Percentiles rank a stretch among this genome's conserved stretches.
Evolutionary conservation across 2,888 invertebrate genomes (phyloP).

Genomic region (Thecophora atra): DNA sequence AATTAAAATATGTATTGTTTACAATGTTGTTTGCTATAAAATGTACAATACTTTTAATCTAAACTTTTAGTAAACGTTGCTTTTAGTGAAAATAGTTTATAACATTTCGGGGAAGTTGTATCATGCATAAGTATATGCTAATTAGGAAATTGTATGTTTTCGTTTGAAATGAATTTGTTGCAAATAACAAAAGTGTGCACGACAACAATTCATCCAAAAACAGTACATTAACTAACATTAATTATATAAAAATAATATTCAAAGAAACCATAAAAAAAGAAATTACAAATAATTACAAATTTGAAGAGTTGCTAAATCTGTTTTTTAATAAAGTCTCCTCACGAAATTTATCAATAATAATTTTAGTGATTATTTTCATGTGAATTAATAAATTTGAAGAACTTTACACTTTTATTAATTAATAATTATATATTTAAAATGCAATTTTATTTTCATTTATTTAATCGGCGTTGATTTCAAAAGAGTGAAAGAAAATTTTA

Average conservation of each 20-base stretch:
- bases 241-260: too few species aligned
- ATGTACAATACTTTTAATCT: constrained; percentile 23
- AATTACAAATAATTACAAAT: background rate
- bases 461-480: background rate
- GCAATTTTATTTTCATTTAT: constrained; percentile 10
- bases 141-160: background rate
- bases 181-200: constrained; percentile 15
- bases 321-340: constrained; percentile 12
- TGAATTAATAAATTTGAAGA: constrained; percentile 4
- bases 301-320: constrained; percentile 23
- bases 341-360: background rate
- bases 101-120: background rate
- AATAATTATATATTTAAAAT: constrained; percentile 20
- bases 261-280: constrained; percentile 12
- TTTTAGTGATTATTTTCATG: background rate
- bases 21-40: constrained; percentile 12
- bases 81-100: background rate
- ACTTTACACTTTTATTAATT: background rate
- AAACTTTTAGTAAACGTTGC: constrained; percentile 8
- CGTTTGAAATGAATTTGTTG: constrained; percentile 16
- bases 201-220: constrained; percentile 12
- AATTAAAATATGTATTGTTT: background rate
- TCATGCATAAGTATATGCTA: background rate
- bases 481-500: background rate
- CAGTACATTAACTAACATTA: constrained; percentile 5